A percentile compares a stretch with the other conserved stretches of the same genome.
Conservation (phyloP, 2,888 invertebrate genomes). For the Drosophila lacicola region DNA sequence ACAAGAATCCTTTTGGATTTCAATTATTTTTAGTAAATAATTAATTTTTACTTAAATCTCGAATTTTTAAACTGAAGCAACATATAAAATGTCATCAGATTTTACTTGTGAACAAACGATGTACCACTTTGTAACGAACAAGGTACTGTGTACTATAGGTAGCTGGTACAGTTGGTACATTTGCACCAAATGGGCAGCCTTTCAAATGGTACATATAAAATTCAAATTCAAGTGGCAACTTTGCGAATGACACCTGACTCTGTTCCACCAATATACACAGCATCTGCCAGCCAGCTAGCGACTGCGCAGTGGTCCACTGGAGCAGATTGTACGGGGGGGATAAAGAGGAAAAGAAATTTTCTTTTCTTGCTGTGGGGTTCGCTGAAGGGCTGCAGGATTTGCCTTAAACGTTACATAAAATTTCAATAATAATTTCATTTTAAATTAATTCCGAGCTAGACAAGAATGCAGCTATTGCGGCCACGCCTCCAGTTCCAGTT, state of each 20-base stretch:
- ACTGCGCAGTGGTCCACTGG: constrained; percentile 47
- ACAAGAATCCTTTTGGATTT: too few species aligned
- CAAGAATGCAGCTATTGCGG: constrained; percentile 2
- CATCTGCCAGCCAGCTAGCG: constrained; percentile 36
- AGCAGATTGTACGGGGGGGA: constrained; percentile 7
- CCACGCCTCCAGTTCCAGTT: constrained; percentile 28
- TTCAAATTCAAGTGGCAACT: constrained; percentile 1
- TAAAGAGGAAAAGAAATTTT: constrained; percentile 51
- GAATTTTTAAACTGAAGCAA: too few species aligned
- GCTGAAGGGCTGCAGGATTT: constrained; percentile 56
- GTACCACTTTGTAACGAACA: too few species aligned
- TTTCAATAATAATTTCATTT: constrained; percentile 27
- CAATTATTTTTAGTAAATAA: too few species aligned
- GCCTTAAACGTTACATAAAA: constrained; percentile 64
- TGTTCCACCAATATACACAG: constrained; percentile 64
- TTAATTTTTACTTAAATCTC: too few species aligned
- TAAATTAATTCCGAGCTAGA: constrained; percentile 18
- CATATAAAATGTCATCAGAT: too few species aligned
- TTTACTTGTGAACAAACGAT: too few species aligned
- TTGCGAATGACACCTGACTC: constrained; percentile 47
- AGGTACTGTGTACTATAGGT: not conserved
- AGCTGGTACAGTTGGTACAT: not conserved
- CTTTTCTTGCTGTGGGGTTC: constrained; percentile 59
- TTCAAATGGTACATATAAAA: not conserved
- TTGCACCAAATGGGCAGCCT: not conserved